Conservation (phyloP, 2,888 invertebrate species). For the Allolobophora icterica region DNA sequence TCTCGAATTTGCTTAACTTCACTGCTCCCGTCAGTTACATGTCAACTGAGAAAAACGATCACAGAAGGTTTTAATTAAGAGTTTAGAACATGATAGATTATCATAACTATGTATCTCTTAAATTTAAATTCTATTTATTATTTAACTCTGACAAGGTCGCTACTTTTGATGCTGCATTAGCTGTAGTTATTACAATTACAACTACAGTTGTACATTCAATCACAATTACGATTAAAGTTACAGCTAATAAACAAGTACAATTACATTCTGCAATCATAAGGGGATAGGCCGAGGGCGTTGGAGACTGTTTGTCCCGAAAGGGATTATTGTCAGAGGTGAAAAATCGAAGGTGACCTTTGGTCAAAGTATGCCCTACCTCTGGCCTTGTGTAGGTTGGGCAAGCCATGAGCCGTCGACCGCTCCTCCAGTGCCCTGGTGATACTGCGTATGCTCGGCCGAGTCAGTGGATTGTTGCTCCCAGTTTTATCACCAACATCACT, state of each 20-base stretch:
- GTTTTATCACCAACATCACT: neutral
- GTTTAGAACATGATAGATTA: no score
- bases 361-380: slow-evolving; percentile 8
- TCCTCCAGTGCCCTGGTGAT: neutral
- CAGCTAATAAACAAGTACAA: no score
- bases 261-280: no score
- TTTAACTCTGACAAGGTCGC: no score
- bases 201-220: neutral
- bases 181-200: neutral
- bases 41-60: no score
- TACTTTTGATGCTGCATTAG: neutral
- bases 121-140: no score
- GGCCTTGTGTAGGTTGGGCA: slow-evolving; percentile 29
- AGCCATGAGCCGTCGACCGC: slow-evolving; percentile 29
- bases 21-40: no score
- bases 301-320: neutral
- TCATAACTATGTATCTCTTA: no score
- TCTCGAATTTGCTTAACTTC: no score
- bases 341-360: neutral
- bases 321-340: neutral
- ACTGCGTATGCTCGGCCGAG: neutral
- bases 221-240: neutral
- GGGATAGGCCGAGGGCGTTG: no score
- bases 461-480: neutral
- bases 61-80: no score